A percentile compares a stretch with the other conserved stretches of the same genome.
These are phyloP conservation scores for Tromatobia lineatoria DNA, from an alignment of 2,888 invertebrate species.

Conservation along the genomic window DNA sequence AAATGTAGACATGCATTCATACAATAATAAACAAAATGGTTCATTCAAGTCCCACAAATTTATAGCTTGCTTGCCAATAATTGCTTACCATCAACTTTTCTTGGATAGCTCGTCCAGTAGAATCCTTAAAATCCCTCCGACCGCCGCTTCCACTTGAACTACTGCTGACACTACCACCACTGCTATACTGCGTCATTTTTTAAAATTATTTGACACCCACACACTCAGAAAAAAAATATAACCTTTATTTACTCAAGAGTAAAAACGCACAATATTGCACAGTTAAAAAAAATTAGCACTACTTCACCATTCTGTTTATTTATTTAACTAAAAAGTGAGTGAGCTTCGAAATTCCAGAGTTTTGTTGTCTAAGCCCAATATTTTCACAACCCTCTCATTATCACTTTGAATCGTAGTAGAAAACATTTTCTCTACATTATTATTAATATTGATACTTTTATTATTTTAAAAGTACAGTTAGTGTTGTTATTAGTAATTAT, in stretches of 20 bases:
- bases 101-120: conserved; percentile 69
- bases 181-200: conserved; percentile 80
- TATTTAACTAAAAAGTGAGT: background rate
- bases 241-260: background rate
- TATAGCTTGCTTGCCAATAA: too few species aligned
- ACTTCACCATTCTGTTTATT: conserved; percentile 4
- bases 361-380: background rate
- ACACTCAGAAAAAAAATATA: background rate
- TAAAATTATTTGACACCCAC: background rate
- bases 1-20: too few species aligned
- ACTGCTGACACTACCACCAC: conserved; percentile 79
- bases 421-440: conserved; percentile 42
- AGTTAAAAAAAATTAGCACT: background rate
- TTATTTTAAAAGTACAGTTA: background rate
- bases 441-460: conserved; percentile 17
- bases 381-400: background rate
- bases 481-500: conserved; percentile 4
- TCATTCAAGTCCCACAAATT: too few species aligned
- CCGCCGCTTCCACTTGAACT: conserved; percentile 77
- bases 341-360: conserved; percentile 4
- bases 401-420: conserved; percentile 6
- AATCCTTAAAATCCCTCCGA: conserved; percentile 76
- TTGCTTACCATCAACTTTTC: conserved; percentile 78
- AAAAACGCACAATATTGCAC: background rate
- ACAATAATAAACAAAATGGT: too few species aligned